Percentiles rank a stretch among this genome's conserved stretches.
Evolutionary conservation across 2,797 vertebrate species (phyloP).

Genomic region (Decapterus maruadsi): DNA sequence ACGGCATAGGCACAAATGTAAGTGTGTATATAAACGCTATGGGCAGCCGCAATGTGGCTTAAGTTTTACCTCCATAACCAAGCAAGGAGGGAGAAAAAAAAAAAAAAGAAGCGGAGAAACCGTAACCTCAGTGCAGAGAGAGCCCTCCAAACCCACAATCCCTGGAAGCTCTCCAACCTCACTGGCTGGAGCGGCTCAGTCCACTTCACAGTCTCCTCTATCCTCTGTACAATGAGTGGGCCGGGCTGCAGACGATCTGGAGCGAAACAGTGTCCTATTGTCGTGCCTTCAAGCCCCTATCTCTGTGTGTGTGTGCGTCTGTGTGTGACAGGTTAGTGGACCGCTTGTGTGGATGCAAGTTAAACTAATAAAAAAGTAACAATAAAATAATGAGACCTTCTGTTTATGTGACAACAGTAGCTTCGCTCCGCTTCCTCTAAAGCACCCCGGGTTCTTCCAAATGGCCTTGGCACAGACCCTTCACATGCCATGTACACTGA

Average conservation of each 20-base stretch:
- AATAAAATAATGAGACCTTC: constrained; percentile 74
- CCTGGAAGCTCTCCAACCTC: constrained; percentile 69
- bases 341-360: constrained; percentile 59
- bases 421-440: constrained; percentile 72
- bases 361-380: constrained; percentile 74
- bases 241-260: constrained; percentile 43
- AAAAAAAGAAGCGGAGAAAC: constrained; percentile 64
- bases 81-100: constrained; percentile 46
- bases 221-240: constrained; percentile 55
- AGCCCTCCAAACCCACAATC: constrained; percentile 82
- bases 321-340: constrained; percentile 41
- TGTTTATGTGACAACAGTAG: constrained; percentile 70
- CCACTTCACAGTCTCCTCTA: constrained; percentile 60
- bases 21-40: constrained; percentile 57
- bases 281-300: constrained; percentile 26
- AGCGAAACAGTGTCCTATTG: constrained; percentile 65
- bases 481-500: constrained; percentile 73
- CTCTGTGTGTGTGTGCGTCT: constrained; percentile 12
- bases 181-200: constrained; percentile 55
- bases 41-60: constrained; percentile 76
- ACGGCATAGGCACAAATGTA: constrained; percentile 46
- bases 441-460: constrained; percentile 74
- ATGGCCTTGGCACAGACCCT: constrained; percentile 67
- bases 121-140: constrained; percentile 77
- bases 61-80: constrained; percentile 69